phyloP scores from a whole-genome alignment of 2,113 vertebrate genomes.

The Hydropotes inermis region DNA sequence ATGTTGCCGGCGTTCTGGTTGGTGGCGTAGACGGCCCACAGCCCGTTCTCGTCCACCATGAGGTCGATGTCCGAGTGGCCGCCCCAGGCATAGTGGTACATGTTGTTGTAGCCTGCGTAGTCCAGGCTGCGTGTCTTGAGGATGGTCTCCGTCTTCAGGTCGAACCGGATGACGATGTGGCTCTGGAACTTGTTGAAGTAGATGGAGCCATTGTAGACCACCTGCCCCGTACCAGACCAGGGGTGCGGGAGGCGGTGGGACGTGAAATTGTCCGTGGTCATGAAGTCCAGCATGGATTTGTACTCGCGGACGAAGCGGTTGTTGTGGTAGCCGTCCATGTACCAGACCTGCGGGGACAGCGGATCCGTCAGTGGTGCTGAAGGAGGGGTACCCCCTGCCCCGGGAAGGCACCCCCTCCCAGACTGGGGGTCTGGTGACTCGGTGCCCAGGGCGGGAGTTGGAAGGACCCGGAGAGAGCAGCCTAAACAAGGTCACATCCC shows the following conservation, averaged over 20 bases:
- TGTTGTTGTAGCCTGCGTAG: constrained; percentile 96
- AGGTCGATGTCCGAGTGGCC: constrained; percentile 99
- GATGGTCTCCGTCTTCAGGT: constrained; percentile 93
- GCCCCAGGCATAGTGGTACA: constrained; percentile 98
- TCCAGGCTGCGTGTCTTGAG: constrained; percentile 96
- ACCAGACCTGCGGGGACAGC: constrained; percentile 89
- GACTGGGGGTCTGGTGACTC: neutral
- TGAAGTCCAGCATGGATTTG: constrained; percentile 95
- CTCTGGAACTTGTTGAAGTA: constrained; percentile 99
- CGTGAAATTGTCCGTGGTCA: constrained; percentile 97
- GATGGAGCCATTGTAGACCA: constrained; percentile 98
- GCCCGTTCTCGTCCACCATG: constrained; percentile 96
- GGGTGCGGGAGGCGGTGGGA: constrained; percentile 98
- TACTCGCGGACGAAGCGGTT: constrained; percentile 99
- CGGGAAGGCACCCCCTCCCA: accelerated
- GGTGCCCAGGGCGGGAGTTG: neutral
- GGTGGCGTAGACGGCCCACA: constrained; percentile 98
- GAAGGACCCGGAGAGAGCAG: neutral
- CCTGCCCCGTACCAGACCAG: constrained; percentile 97
- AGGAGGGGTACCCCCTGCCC: neutral
- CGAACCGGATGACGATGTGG: constrained; percentile 96
- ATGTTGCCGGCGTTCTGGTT: constrained; percentile 99
- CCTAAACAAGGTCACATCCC: accelerated
- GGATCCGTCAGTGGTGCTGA: neutral
- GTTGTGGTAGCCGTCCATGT: constrained; percentile 99